phyloP scores from a whole-genome alignment of 2,888 invertebrate genomes.

The Drosophila trichaetosa region DNA sequence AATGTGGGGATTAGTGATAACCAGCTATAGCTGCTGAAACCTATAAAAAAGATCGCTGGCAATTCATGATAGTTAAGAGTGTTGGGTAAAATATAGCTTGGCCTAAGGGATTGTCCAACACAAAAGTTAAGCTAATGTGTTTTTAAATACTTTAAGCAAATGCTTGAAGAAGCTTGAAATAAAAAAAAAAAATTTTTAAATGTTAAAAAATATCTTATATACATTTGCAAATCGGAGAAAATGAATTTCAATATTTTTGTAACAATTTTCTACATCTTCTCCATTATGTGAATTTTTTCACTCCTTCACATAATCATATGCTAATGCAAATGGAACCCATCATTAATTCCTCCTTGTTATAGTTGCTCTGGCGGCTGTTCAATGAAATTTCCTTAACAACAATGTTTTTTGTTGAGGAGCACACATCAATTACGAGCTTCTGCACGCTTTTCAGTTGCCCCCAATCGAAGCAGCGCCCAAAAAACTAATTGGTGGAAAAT shows the following conservation, averaged over 20 bases:
- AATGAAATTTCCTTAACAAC: conserved; percentile 30
- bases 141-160: background rate
- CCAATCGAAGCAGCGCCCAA: conserved; percentile 23
- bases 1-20: conserved; percentile 10
- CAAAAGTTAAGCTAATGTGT: background rate
- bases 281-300: background rate
- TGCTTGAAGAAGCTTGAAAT: background rate
- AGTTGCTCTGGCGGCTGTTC: background rate
- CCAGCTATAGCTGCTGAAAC: background rate
- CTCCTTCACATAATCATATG: background rate
- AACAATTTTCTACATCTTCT: background rate
- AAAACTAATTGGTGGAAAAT: conserved; percentile 84
- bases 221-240: no score
- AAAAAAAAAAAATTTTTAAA: no score
- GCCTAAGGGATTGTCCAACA: background rate
- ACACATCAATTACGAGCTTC: conserved; percentile 69
- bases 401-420: conserved; percentile 8
- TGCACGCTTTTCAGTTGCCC: background rate
- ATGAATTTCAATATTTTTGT: background rate
- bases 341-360: background rate
- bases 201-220: no score
- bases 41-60: conserved; percentile 13
- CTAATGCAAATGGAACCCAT: background rate
- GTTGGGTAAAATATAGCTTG: background rate
- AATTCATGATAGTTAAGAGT: conserved; percentile 1